Evolutionary conservation across 92 coral and sea anemone species (phyloP), one percentile per base, ranked within the genome.

Genomic region (Muricea muricata): DNA sequence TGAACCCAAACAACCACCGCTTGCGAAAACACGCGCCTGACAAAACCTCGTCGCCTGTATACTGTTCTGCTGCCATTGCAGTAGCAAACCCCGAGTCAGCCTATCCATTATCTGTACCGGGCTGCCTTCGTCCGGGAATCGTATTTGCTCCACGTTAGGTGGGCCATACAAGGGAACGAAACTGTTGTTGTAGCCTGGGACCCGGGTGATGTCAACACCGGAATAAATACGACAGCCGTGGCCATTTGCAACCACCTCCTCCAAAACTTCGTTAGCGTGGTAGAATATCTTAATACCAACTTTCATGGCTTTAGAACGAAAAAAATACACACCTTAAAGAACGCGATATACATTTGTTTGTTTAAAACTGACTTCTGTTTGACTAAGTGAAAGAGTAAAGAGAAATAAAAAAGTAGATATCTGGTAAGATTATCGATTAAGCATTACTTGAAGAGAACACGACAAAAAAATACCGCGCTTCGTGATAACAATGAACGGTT

Each of bases 1-100:
- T 3, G 69, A n/a, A 13, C 71, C 83, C 31, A 78, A 41, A 34
- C 83, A 78, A 7, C 83, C 83, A 8, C 83, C 83, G 58, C 83
- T 78, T 0, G 83, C 83, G 24, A 50, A 78, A n/a, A 78, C 83
- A 26, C 34, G 71, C 0, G 83, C 71, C 15, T 39, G 83, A 35
- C 83, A 78, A 39, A 78, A 57, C 40, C 83, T 31, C 0, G 71
- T 78, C 9, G 71, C 83, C 57, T 52, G 46, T 20, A 78, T 78
- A 41, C 83, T 78, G 55, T 78, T 78, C 48, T 78, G 61, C 18
- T 55, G 52, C 71, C 83, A 78, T 24, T 56, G 50, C 2, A 78
- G 54, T 0, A 78, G 83, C 14, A 78, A 63, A 20, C 83, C 83
- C 20, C 71, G 39, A 15, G 21, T 20, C 0, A 78, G 17, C 9